A percentile compares a stretch with the other conserved stretches of the same genome.
Evolutionary conservation across 1,140 invertebrate species (phyloP).

Genomic region (Mactra quadrangularis): DNA sequence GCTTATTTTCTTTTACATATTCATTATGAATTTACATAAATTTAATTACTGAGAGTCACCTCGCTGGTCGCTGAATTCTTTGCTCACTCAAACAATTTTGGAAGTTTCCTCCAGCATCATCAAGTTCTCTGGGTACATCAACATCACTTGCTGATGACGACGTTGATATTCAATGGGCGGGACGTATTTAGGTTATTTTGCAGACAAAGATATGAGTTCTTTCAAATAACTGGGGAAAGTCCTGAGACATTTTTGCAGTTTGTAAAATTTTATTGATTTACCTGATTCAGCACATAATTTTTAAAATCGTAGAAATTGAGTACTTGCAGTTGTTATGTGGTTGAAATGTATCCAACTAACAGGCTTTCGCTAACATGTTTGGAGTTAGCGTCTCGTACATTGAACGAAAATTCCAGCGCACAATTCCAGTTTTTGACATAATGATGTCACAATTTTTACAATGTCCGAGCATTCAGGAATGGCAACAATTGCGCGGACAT

Average conservation of each 20-base stretch:
- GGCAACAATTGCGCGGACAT: background rate
- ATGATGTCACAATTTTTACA: background rate
- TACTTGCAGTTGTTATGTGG: background rate
- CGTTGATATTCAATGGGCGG: too few relatives aligned
- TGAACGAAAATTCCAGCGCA: background rate
- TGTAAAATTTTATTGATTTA: background rate
- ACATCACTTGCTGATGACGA: too few relatives aligned
- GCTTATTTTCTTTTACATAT: too few relatives aligned
- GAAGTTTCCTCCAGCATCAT: too few relatives aligned
- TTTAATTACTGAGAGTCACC: too few relatives aligned
- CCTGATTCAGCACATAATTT: background rate
- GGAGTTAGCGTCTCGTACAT: background rate
- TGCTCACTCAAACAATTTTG: too few relatives aligned
- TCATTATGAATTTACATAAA: too few relatives aligned
- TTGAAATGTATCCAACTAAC: background rate
- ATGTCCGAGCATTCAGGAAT: background rate
- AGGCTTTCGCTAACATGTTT: background rate
- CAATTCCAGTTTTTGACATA: background rate
- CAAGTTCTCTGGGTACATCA: too few relatives aligned
- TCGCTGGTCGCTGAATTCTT: too few relatives aligned
- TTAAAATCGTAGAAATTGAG: background rate
- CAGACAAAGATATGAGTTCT: background rate
- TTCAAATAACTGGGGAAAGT: background rate
- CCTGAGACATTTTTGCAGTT: background rate
- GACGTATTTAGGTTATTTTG: background rate